Evolutionary conservation across 1,140 invertebrate species (phyloP).

Genomic region (Oscheius sp.): DNA sequence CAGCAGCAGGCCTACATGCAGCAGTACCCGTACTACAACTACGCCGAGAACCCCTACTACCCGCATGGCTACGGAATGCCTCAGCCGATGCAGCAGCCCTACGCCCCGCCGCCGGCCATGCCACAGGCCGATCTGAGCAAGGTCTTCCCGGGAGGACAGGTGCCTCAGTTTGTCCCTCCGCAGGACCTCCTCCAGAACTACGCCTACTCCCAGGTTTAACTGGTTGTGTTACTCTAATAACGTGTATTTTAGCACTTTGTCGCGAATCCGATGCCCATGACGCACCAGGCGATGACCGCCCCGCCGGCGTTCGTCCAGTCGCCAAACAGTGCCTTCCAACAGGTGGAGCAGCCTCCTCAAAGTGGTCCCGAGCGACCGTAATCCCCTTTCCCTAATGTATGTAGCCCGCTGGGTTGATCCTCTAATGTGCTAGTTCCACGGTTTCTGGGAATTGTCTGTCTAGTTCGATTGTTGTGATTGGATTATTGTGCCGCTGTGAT

Average conservation of each 20-base stretch:
- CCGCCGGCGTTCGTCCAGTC: conserved; percentile 9
- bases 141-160: conserved; percentile 1
- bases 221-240: neutral
- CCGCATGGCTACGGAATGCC: neutral
- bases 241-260: conserved; percentile 18
- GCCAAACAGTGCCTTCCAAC: conserved; percentile 21
- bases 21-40: conserved; percentile 26
- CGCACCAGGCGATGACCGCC: neutral
- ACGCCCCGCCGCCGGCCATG: conserved; percentile 18
- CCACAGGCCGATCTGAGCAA: conserved; percentile 10
- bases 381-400: no score
- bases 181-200: conserved; percentile 2
- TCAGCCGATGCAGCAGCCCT: conserved; percentile 5
- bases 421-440: no score
- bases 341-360: no score
- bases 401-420: no score
- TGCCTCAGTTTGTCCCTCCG: neutral
- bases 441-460: no score
- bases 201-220: neutral
- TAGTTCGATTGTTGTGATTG: no score
- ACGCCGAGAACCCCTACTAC: conserved; percentile 19
- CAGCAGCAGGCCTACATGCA: conserved; percentile 17
- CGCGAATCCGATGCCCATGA: conserved; percentile 20
- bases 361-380: no score
- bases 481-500: no score